Percentiles rank a stretch among this genome's conserved stretches.
Conservation (phyloP, 2,888 invertebrate species). For the Pantelozetes paolii region DNA sequence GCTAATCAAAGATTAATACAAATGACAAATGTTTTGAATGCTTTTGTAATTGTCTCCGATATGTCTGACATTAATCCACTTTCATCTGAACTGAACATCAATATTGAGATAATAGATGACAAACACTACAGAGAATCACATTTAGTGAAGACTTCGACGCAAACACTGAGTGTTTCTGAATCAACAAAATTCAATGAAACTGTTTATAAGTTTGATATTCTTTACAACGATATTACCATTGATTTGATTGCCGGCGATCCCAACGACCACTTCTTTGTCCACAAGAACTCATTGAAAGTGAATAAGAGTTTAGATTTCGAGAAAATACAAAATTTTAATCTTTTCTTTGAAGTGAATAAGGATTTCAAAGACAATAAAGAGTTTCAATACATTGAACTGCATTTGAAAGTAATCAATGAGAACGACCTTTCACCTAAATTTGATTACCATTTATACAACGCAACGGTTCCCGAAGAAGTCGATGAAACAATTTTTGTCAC, state of each 20-base stretch:
- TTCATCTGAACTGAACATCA: neutral
- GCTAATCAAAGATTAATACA: neutral
- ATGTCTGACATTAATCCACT: neutral
- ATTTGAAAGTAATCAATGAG: constrained; percentile 54
- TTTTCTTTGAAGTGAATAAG: constrained; percentile 52
- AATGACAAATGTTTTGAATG: neutral
- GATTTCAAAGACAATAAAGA: constrained; percentile 59
- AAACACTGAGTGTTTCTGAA: constrained; percentile 35
- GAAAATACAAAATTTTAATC: constrained; percentile 67
- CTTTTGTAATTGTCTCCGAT: neutral
- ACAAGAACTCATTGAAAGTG: constrained; percentile 53
- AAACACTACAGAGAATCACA: neutral
- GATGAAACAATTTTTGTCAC: constrained; percentile 65
- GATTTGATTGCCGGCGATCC: constrained; percentile 60
- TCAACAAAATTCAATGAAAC: constrained; percentile 4
- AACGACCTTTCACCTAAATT: constrained; percentile 60
- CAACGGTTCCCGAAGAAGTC: constrained; percentile 79
- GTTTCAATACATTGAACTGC: constrained; percentile 75
- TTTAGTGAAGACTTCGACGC: neutral
- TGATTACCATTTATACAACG: constrained; percentile 73
- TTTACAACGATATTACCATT: neutral
- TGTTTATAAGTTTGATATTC: constrained; percentile 36
- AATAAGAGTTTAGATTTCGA: constrained; percentile 66
- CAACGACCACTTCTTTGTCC: constrained; percentile 71
- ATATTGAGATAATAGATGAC: constrained; percentile 3